Conservation (phyloP, 92 coral and sea anemone genomes). For the Parazoanthus atlanticus region DNA sequence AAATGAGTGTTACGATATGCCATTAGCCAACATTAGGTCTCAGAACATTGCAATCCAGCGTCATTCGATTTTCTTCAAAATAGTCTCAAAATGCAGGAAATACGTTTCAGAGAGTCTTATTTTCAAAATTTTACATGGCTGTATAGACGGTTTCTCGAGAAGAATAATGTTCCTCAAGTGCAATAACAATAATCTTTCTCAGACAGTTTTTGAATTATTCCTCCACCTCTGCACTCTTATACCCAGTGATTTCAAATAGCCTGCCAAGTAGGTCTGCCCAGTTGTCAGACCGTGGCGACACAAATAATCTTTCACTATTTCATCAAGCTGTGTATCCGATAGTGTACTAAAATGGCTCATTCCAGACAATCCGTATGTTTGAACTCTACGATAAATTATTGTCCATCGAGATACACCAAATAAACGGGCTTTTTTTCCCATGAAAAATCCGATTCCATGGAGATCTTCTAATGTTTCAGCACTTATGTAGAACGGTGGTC, state of each 20-base stretch:
- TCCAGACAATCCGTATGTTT: constrained; percentile 31
- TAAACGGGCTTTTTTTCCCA: constrained; percentile 40
- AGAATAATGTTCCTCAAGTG: too few species aligned
- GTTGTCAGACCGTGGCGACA: constrained; percentile 50
- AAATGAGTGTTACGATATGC: too few species aligned
- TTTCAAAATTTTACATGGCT: too few species aligned
- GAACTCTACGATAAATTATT: constrained; percentile 46
- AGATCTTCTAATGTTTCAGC: constrained; percentile 45
- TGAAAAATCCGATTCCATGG: constrained; percentile 43
- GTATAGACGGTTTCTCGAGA: too few species aligned
- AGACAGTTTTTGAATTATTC: too few species aligned
- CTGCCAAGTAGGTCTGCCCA: constrained; percentile 56
- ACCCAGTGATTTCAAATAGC: constrained; percentile 61
- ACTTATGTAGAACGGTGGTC: constrained; percentile 34
- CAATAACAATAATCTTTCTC: too few species aligned
- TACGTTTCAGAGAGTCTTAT: too few species aligned
- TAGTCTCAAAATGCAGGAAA: too few species aligned
- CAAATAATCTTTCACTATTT: constrained; percentile 45
- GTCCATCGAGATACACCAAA: constrained; percentile 63
- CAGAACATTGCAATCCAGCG: too few species aligned
- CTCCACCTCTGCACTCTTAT: constrained; percentile 57
- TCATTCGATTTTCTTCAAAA: too few species aligned
- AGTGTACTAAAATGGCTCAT: constrained; percentile 17
- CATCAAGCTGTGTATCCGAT: constrained; percentile 50
- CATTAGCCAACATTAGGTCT: too few species aligned